Evolutionary conservation across 2,113 vertebrate species (phyloP).

Genomic region (Galeopterus variegatus): DNA sequence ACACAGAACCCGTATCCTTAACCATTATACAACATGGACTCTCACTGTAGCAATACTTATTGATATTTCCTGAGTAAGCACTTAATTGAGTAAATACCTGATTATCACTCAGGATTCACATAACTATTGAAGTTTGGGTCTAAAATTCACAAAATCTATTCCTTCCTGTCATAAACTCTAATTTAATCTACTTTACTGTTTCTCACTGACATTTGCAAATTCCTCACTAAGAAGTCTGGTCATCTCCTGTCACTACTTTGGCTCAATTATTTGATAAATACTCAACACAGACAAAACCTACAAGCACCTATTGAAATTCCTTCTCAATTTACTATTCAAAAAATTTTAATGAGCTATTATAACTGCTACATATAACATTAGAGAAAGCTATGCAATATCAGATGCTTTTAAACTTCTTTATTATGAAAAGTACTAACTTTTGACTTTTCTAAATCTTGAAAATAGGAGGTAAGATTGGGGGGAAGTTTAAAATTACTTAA

Average conservation of each 20-base stretch:
- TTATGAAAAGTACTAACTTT: conserved; percentile 10
- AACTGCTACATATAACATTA: not conserved
- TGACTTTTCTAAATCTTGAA: conserved; percentile 42
- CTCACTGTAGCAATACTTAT: not conserved
- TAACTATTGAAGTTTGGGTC: not conserved
- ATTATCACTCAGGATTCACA: not conserved
- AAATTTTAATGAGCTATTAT: not conserved
- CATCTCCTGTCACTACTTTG: conserved; percentile 8
- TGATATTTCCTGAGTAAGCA: not conserved
- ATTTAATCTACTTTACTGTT: not conserved
- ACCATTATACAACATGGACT: not conserved
- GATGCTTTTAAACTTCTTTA: not conserved
- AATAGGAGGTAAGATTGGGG: not conserved
- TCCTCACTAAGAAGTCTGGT: not conserved
- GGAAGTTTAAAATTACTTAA: not conserved
- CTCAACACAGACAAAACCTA: conserved; percentile 4
- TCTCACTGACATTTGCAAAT: not conserved
- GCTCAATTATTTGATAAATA: conserved; percentile 22
- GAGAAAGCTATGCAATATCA: not conserved
- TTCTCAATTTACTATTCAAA: conserved; percentile 28
- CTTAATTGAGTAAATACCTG: not conserved
- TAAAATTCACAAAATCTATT: conserved; percentile 7
- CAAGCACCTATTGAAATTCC: not conserved
- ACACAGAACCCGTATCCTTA: not conserved
- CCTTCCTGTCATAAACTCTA: not conserved